Evolutionary conservation across 2,113 vertebrate genomes (phyloP).

Genomic region (Manacus vitellinus): DNA sequence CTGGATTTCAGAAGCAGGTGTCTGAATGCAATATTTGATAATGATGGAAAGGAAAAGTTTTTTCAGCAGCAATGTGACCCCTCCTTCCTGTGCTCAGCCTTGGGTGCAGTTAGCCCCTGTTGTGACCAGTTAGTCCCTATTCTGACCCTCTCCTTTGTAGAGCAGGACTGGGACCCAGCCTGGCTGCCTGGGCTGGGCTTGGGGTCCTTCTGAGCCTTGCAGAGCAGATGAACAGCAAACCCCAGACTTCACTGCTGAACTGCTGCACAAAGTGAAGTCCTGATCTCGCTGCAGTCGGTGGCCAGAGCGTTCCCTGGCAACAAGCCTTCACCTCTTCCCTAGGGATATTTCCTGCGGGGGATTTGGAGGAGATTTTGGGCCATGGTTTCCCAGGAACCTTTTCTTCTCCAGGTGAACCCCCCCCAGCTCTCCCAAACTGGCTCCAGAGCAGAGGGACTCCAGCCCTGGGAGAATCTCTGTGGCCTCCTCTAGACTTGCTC

Average conservation of each 20-base stretch:
- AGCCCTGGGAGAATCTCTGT: too few relatives aligned
- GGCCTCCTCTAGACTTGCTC: too few relatives aligned
- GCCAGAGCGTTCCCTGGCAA: not conserved
- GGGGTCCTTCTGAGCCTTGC: rapidly evolving
- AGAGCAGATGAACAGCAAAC: not conserved
- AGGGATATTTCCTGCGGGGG: rapidly evolving
- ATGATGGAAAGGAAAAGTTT: not conserved
- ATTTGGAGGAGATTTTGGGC: not conserved
- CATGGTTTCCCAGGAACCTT: not conserved
- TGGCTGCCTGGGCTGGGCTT: rapidly evolving
- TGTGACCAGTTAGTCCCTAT: not conserved
- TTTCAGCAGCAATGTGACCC: not conserved
- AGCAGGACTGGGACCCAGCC: not conserved
- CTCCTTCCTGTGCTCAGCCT: not conserved
- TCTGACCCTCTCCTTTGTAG: not conserved
- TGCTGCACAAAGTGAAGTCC: not conserved
- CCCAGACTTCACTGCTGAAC: not conserved
- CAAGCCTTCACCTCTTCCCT: not conserved
- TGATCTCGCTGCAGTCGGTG: rapidly evolving
- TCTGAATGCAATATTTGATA: not conserved
- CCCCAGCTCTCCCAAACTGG: too few relatives aligned
- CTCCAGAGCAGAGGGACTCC: too few relatives aligned
- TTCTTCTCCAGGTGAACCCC: too few relatives aligned
- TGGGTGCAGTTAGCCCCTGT: not conserved
- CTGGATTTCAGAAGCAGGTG: not conserved